Base-by-base conservation (phyloP, 2,888 invertebrate genomes). In the Lobophora halterata region DNA sequence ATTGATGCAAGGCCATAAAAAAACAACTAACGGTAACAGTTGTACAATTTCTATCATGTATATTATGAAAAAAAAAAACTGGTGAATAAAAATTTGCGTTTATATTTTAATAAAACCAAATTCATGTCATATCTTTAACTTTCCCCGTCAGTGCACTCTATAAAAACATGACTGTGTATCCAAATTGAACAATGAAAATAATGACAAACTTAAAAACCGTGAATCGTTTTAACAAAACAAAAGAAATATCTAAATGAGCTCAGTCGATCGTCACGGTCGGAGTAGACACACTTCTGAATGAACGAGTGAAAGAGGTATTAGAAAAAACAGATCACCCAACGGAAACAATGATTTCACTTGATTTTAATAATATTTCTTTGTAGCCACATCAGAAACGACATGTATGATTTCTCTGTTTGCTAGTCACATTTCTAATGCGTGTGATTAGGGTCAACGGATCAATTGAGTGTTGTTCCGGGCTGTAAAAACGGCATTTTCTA, bases 361-460 rank as follows among this genome's bases (percentile, higher is more conserved):
- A 62, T 65, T 64, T 67, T 58, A 64, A 63, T 61, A 65, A 49
- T 51, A 58, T 54, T 59, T 61, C 58, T 59, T 58, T 53, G 55
- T 40, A 47, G 39, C 43, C 38, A 52, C 55, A 55, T 58, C 51
- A 51, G 53, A 58, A 52, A 33, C 54, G 39, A 46, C 39, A 46
- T 52, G 50, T 57, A 58, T 48, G 63, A 56, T 72, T 71, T 70
- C 67, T 71, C 60, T 61, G 57, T 63, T 62, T 68, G 52, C 58
- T 49, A 60, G 64, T 52, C 54, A 59, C 68, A 67, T 71, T 71
- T 70, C 71, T 67, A 70, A 61, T 65, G 65, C 61, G 59, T 67
- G 70, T 69, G 65, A 73, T 73, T 71, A 74, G 60, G 73, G 74
- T 71, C 64, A 72, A 49, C 52, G 57, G 60, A 68, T 61, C 46